These are phyloP conservation scores for Hydrophis major DNA, from an alignment of 2,797 vertebrate genomes.

Conservation along the genomic window DNA sequence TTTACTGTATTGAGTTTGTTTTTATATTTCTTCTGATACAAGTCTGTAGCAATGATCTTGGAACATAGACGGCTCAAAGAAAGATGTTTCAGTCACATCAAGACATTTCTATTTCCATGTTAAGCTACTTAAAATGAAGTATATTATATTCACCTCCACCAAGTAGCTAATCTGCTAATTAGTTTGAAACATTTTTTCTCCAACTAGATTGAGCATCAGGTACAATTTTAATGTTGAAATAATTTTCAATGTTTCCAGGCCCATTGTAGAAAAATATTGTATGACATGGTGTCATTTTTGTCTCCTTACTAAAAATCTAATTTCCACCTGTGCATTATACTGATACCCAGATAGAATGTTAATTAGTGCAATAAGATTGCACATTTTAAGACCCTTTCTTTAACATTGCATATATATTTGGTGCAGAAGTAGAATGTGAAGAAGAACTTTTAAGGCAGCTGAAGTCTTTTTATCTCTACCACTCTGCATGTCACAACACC, in stretches of 20 bases:
- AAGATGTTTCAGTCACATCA: neutral
- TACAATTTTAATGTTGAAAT: neutral
- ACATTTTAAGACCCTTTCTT: neutral
- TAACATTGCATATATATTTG: neutral
- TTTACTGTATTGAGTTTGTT: neutral
- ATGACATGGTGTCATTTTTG: neutral
- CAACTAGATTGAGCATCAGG: neutral
- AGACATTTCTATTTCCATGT: neutral
- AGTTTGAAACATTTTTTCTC: neutral
- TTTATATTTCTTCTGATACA: neutral
- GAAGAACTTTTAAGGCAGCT: neutral
- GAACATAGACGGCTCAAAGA: neutral
- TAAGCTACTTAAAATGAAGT: neutral
- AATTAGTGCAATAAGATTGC: neutral
- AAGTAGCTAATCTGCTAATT: neutral
- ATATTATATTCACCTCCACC: neutral
- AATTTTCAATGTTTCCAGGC: neutral
- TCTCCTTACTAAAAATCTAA: neutral
- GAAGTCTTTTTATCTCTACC: neutral
- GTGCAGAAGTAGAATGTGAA: neutral
- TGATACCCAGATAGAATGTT: neutral
- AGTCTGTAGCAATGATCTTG: neutral
- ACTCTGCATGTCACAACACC: neutral
- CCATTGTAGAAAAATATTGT: neutral
- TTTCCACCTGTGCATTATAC: neutral